Conservation (phyloP, 2,113 vertebrate genomes). For the Oriolus oriolus region DNA sequence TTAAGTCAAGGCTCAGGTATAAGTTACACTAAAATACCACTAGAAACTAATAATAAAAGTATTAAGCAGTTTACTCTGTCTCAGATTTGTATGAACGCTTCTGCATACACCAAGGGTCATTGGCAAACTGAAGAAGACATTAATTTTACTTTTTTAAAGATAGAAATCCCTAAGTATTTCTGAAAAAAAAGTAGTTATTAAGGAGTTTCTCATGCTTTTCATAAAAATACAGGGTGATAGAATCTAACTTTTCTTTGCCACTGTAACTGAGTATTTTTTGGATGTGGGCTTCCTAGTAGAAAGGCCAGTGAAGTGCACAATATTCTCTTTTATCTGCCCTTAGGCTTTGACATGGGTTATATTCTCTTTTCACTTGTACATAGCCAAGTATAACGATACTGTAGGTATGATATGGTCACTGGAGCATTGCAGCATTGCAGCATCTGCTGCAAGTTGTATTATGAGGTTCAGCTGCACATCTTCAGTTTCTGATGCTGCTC, state of each 20-base stretch:
- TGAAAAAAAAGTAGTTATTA: not conserved
- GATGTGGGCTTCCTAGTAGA: not conserved
- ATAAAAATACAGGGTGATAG: not conserved
- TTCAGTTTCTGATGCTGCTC: not conserved
- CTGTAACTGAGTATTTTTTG: not conserved
- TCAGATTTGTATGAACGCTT: not conserved
- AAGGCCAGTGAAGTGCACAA: not conserved
- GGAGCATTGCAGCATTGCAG: not conserved
- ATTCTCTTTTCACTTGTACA: not conserved
- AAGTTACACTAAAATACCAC: not conserved
- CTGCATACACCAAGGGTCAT: not conserved
- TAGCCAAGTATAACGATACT: not conserved
- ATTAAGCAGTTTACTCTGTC: not conserved
- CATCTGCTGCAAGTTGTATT: not conserved
- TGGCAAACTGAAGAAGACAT: not conserved
- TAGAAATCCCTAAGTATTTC: not conserved
- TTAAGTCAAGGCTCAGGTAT: not conserved
- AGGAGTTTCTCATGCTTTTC: not conserved
- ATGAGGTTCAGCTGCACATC: not conserved
- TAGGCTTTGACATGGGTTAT: not conserved
- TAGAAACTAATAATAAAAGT: not conserved
- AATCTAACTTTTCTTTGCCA: not conserved
- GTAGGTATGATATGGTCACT: not conserved
- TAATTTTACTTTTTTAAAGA: not conserved
- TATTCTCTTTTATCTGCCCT: not conserved